Evolutionary conservation across 2,113 vertebrate species (phyloP).

Genomic region (Chamaea fasciata): DNA sequence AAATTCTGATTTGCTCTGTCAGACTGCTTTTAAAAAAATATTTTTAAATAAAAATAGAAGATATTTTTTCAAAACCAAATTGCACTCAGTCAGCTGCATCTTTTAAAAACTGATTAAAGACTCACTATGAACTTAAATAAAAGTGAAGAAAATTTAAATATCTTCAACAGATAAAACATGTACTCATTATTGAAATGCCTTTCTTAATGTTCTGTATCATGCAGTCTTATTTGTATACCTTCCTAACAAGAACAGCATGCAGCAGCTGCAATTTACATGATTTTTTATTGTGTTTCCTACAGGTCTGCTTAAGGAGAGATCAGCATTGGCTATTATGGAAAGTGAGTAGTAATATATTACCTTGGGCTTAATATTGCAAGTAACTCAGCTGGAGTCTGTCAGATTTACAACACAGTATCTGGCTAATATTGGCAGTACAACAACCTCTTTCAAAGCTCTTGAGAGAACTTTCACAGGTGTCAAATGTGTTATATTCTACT

Average conservation of each 20-base stretch:
- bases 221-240: background rate
- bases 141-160: background rate
- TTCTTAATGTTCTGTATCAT: background rate
- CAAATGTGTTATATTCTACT: background rate
- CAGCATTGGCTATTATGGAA: background rate
- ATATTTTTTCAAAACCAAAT: background rate
- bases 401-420: background rate
- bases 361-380: background rate
- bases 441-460: background rate
- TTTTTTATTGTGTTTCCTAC: background rate
- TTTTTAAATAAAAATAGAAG: background rate
- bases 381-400: background rate
- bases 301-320: background rate
- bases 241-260: background rate
- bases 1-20: background rate
- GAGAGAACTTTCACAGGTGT: background rate
- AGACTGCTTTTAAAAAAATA: rapidly evolving
- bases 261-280: background rate
- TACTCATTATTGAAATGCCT: background rate
- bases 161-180: background rate
- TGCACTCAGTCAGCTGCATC: background rate
- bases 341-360: background rate
- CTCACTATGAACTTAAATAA: background rate
- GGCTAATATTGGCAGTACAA: background rate
- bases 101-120: background rate